Evolutionary conservation across 2,888 invertebrate species (phyloP).

Genomic region (Synergus gifuensis): DNA sequence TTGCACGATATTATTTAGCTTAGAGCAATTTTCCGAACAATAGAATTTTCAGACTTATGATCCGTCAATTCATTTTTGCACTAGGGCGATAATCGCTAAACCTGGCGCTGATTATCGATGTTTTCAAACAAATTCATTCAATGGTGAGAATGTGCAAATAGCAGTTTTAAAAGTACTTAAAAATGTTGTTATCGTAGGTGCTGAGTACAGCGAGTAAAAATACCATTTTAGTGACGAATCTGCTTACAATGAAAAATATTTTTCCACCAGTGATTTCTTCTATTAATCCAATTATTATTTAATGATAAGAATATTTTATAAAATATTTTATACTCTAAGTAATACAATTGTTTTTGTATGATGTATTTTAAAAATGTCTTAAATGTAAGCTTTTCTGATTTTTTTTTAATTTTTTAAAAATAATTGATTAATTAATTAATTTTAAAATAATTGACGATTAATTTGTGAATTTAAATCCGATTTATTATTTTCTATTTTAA

Average conservation of each 20-base stretch:
- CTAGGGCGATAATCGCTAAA: background rate
- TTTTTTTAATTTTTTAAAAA: too few relatives aligned
- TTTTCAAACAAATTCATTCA: constrained; percentile 1
- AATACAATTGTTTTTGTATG: too few relatives aligned
- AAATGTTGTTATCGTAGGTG: background rate
- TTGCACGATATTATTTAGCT: background rate
- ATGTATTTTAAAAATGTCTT: too few relatives aligned
- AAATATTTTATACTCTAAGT: too few relatives aligned
- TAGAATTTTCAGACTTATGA: background rate
- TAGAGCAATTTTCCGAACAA: background rate
- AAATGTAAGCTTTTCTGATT: too few relatives aligned
- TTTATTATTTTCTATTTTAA: background rate
- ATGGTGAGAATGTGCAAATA: background rate
- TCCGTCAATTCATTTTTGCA: background rate
- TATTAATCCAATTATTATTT: too few relatives aligned
- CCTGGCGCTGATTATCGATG: background rate
- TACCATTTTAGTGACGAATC: background rate
- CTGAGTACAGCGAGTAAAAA: background rate
- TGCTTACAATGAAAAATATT: background rate
- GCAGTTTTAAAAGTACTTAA: background rate
- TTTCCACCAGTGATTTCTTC: too few relatives aligned
- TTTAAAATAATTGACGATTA: too few relatives aligned
- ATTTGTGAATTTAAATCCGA: background rate
- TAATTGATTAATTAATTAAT: too few relatives aligned
- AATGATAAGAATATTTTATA: too few relatives aligned